Base-by-base conservation (phyloP, 2,113 vertebrate genomes). In the Cephalopterus ornatus region DNA sequence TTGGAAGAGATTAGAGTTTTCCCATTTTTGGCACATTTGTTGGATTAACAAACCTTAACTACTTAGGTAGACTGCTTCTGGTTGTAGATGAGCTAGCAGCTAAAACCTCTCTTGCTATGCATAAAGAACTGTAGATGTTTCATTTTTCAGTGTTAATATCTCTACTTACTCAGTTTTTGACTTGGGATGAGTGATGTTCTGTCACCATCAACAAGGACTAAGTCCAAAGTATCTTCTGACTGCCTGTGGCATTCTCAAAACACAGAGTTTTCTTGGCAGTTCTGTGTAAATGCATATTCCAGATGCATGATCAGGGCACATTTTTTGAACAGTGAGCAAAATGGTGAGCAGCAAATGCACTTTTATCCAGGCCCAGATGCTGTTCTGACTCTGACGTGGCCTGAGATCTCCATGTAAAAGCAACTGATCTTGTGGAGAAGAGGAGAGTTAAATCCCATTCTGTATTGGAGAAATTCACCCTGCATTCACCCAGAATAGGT, bases 401-500 rank as follows among this genome's bases (percentile, higher is more conserved):
- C 68, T 44, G 59, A 71, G 44, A 33, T 65, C 30, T 63, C 52
- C 30, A 10, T 28, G 46, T 46, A 83, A 93, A 68, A 85, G 22
- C 27, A 67, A 33, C 20, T 0, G 1, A n/a, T 65, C 12, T 3
- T 81, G 14, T 39, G 72, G 72, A 55, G 49, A 92, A 44, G 24
- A 59, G 22, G 10, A 20, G 13, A 18, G 2, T 47, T 89, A 15
- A 9, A 71, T 47, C 44, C 28, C 24, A 5, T 67, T 74, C 39
- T 52, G 12, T 39, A 10, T 13, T 50, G 61, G 56, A 89, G 55
- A 84, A 91, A 44, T 61, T 84, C 33, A 33, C 17, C 13, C 56
- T 92, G 9, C 79, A 88, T 92, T 88, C 74, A 89, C 24, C 17
- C 44, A 76, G 62, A 81, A 74, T 77, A n/a, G 23, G 27, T 66